These are phyloP conservation scores for Drepana arcuata DNA, from an alignment of 1,140 invertebrate species.

Conservation along the genomic window DNA sequence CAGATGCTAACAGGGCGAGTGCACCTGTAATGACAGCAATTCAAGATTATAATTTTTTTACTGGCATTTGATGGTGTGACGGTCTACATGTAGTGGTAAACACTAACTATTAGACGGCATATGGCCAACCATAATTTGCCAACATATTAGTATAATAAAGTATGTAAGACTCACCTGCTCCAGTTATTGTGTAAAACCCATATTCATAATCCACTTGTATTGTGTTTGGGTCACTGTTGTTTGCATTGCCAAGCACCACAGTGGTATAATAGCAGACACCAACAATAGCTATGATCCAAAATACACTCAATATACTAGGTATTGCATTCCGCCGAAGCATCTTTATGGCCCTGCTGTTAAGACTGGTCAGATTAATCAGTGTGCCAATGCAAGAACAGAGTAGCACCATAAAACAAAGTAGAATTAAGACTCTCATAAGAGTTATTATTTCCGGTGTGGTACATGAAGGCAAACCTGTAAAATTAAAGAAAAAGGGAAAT, in stretches of 20 bases:
- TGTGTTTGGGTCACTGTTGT: constrained; percentile 49
- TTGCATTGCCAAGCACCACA: constrained; percentile 59
- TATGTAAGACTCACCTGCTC: constrained; percentile 58
- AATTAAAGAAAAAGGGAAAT: no score
- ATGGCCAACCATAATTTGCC: no score
- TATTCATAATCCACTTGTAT: constrained; percentile 72
- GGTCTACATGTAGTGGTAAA: no score
- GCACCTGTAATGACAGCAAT: constrained; percentile 33
- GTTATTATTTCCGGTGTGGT: constrained; percentile 67
- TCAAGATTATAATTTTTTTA: no score
- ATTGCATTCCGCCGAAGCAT: constrained; percentile 69
- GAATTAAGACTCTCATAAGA: constrained; percentile 69
- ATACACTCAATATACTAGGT: constrained; percentile 70
- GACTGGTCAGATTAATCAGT: constrained; percentile 67
- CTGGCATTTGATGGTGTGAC: no score
- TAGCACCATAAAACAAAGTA: constrained; percentile 71
- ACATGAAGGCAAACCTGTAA: constrained; percentile 66
- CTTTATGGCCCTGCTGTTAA: constrained; percentile 65
- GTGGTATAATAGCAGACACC: constrained; percentile 72
- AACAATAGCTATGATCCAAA: constrained; percentile 71
- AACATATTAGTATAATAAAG: background rate
- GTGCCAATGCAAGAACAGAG: constrained; percentile 69
- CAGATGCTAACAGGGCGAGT: constrained; percentile 51
- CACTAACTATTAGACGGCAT: no score
- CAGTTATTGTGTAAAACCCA: constrained; percentile 72